phyloP scores from a whole-genome alignment of 1,140 invertebrate species.

The Batillaria attramentaria region DNA sequence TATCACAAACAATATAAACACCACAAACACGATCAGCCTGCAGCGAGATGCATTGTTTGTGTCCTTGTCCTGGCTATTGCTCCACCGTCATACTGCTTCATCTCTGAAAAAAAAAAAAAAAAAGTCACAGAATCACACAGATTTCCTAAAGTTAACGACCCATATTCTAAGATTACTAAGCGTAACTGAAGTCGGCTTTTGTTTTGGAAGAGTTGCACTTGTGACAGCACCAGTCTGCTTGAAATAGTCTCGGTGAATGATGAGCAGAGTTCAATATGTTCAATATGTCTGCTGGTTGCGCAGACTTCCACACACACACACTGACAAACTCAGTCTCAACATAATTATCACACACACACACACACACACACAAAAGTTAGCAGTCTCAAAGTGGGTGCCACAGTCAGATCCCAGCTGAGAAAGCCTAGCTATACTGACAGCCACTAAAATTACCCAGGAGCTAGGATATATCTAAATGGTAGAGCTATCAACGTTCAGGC shows the following conservation, averaged over 20 bases:
- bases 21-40: background rate
- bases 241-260: background rate
- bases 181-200: no score
- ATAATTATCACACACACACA: no score
- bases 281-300: background rate
- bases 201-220: background rate
- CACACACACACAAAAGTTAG: no score
- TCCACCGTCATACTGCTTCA: background rate
- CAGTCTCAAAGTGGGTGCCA: no score
- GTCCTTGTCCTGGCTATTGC: background rate
- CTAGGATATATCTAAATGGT: no score
- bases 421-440: no score
- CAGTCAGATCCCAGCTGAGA: no score
- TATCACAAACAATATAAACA: background rate
- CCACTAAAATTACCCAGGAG: no score
- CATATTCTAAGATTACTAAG: no score
- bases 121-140: background rate
- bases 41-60: background rate
- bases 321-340: no score
- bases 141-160: background rate
- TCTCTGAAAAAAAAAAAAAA: slow-evolving; percentile 2
- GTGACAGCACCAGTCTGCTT: background rate
- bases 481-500: no score
- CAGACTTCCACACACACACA: no score
- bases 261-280: background rate